Evolutionary conservation across 2,797 vertebrate genomes (phyloP).

Genomic region (Lemur catta): DNA sequence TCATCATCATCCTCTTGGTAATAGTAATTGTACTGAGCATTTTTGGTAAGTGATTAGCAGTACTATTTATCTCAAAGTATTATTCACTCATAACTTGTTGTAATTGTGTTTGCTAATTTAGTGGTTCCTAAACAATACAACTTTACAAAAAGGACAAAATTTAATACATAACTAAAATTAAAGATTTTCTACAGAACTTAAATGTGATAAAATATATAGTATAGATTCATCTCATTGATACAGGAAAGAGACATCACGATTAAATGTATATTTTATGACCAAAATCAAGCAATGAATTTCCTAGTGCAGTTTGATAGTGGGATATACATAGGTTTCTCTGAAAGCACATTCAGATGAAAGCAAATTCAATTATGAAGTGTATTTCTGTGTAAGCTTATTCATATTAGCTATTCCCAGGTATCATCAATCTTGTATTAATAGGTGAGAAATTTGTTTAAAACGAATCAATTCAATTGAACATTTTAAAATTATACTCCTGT

Average conservation of each 20-base stretch:
- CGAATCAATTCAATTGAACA: neutral
- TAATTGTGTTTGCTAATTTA: neutral
- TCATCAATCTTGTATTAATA: neutral
- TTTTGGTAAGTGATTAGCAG: constrained; percentile 14
- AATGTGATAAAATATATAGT: neutral
- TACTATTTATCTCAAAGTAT: neutral
- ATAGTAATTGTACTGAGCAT: neutral
- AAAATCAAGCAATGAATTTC: neutral
- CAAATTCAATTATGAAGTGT: neutral
- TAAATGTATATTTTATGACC: neutral
- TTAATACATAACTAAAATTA: neutral
- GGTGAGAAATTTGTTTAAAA: neutral
- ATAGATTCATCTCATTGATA: neutral
- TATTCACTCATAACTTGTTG: neutral
- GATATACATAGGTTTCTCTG: neutral
- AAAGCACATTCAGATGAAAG: neutral
- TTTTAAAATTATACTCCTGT: neutral
- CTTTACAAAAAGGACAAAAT: neutral
- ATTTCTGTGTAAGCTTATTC: neutral
- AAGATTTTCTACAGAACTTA: neutral
- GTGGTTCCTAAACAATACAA: neutral
- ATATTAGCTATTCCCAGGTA: neutral
- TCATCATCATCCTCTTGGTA: neutral
- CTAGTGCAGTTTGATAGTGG: neutral
- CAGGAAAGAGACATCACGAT: neutral